phyloP scores from a whole-genome alignment of 2,113 vertebrate species.

The Jaculus jaculus region DNA sequence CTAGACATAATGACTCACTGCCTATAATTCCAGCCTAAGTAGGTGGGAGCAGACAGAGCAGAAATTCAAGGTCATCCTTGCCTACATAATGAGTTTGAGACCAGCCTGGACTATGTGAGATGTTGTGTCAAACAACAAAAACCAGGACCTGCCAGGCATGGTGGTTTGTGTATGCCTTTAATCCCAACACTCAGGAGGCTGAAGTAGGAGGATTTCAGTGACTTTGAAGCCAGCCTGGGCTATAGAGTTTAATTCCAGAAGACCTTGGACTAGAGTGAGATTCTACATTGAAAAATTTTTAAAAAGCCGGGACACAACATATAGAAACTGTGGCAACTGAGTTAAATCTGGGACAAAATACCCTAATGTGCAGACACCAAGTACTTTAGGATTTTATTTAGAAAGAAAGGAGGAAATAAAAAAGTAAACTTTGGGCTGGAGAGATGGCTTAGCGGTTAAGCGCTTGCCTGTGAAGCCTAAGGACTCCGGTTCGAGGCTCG shows the following conservation, averaged over 20 bases:
- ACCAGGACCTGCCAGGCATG: background rate
- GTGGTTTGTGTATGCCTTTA: too few species aligned
- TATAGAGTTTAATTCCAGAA: too few species aligned
- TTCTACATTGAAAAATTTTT: too few species aligned
- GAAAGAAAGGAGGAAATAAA: too few species aligned
- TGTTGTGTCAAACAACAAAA: background rate
- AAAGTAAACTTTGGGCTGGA: too few species aligned
- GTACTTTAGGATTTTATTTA: background rate
- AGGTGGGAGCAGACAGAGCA: background rate
- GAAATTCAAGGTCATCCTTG: background rate
- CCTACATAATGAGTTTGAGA: background rate
- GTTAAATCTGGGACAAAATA: background rate
- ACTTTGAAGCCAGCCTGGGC: too few species aligned
- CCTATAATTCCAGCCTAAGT: background rate
- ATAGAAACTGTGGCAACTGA: background rate
- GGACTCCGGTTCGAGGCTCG: too few species aligned
- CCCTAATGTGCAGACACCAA: background rate
- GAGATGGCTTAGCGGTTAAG: too few species aligned
- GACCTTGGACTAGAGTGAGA: too few species aligned
- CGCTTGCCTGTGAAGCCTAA: too few species aligned
- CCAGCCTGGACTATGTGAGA: background rate
- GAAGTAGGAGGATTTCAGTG: too few species aligned
- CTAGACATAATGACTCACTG: background rate
- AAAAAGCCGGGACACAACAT: background rate
- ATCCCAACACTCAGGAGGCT: too few species aligned